Evolutionary conservation across 1,140 invertebrate species (phyloP), one percentile per base, ranked within the genome.

Genomic region (Gryllus bimaculatus): DNA sequence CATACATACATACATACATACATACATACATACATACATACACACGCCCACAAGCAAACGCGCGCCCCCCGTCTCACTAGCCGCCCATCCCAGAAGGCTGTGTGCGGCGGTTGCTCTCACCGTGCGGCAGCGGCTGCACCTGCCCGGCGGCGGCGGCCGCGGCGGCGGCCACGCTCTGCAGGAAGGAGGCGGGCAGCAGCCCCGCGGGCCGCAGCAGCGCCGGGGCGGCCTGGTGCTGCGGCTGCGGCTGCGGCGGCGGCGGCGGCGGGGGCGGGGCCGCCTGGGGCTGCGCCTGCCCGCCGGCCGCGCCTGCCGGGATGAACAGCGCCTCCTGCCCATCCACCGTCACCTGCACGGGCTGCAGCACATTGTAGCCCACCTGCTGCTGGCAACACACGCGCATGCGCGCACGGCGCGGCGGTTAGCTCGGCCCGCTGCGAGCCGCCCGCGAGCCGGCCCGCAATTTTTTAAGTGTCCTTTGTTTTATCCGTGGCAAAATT

Each of bases 261-360:
- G 10, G 89, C 8, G 87, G 86, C 0, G 84, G 89, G 73, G 85
- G 91, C 75, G 80, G 83, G 84, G 78, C 82, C 84, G 47, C 77
- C 83, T 78, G 79, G 82, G 77, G 84, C 77, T 80, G 82, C 76
- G 80, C 49, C 73, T 79, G 78, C 78, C 79, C 13, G 47, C 79
- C 66, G 76, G 21, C 77, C 78, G 49, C 81, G 79, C 21, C 81
- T 73, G 81, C 80, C 73, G 94, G 95, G 83, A 96, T 94, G 84
- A 97, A 94, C 39, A 97, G 89, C 0, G 95, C 95, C 84, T 97
- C 96, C 84, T 97, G 95, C 0, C 95, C 95, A 85, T 97, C 95
- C 8, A 97, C 93, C 26, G 94, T 96, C 10, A 98, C 93, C 85
- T 97, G 95, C 90, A 96, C 92, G 66, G 91, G 90, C 47, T 89